A percentile compares a stretch with the other conserved stretches of the same genome.
phyloP scores from a whole-genome alignment of 2,113 vertebrate species.

The Eptesicus fuscus region DNA sequence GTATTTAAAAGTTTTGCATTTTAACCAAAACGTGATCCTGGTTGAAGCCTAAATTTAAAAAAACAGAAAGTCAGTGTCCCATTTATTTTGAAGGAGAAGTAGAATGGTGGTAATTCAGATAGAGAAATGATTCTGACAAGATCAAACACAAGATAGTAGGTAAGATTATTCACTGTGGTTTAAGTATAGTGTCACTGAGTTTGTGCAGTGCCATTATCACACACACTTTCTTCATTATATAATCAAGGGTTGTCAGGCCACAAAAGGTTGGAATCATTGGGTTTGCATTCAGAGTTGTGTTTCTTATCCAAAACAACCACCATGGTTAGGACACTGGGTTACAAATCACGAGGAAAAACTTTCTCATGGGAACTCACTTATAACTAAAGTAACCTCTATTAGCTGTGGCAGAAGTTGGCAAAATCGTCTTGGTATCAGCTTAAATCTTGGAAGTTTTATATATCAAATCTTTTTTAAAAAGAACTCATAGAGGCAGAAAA shows the following conservation, averaged over 20 bases:
- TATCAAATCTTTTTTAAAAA: neutral
- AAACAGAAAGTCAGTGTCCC: neutral
- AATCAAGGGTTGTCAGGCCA: neutral
- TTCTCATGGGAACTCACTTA: neutral
- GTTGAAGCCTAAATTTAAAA: conserved; percentile 23
- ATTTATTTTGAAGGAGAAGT: neutral
- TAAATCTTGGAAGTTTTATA: neutral
- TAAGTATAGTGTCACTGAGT: neutral
- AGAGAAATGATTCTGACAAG: neutral
- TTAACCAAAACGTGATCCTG: conserved; percentile 33
- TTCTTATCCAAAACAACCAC: neutral
- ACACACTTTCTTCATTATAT: neutral
- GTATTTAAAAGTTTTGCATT: conserved; percentile 13
- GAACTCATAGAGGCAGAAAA: neutral
- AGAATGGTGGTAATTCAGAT: neutral
- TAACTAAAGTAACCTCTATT: neutral
- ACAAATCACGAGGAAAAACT: neutral
- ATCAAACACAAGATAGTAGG: neutral
- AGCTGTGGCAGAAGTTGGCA: neutral
- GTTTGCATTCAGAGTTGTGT: neutral
- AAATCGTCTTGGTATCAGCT: neutral
- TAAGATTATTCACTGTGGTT: neutral
- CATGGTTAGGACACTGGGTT: neutral
- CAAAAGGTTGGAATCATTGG: neutral
- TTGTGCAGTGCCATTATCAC: neutral